A percentile compares a stretch with the other conserved stretches of the same genome.
Evolutionary conservation across 2,888 invertebrate species (phyloP).

Genomic region (Anoncus sp.): DNA sequence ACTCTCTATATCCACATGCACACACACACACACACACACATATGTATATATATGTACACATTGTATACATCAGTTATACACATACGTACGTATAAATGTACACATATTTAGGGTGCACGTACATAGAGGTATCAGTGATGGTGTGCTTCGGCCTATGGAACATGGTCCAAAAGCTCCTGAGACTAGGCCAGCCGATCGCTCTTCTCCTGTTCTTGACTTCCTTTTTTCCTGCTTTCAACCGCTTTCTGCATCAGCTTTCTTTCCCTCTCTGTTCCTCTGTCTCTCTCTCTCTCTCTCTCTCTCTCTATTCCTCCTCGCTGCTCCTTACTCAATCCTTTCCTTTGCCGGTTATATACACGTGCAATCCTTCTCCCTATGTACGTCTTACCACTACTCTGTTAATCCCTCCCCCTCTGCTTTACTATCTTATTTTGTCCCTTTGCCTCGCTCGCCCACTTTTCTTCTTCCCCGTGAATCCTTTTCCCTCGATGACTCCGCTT

Average conservation of each 20-base stretch:
- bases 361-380: conserved; percentile 19
- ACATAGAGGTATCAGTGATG: conserved; percentile 36
- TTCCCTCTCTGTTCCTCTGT: conserved; percentile 14
- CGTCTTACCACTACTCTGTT: conserved; percentile 14
- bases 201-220: conserved; percentile 37
- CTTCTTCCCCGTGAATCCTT: neutral
- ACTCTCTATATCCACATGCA: conserved; percentile 67
- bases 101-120: conserved; percentile 16
- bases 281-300: conserved; percentile 22
- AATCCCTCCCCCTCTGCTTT: neutral
- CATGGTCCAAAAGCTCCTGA: conserved; percentile 17
- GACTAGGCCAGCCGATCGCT: conserved; percentile 48
- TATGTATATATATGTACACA: no score
- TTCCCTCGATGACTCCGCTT: neutral
- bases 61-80: no score
- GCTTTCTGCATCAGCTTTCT: conserved; percentile 41
- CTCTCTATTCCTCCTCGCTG: conserved; percentile 46
- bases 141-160: conserved; percentile 50
- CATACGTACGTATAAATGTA: neutral
- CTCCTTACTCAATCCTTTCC: conserved; percentile 45
- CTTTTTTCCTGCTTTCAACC: conserved; percentile 41
- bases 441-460: neutral
- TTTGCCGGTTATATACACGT: conserved; percentile 4
- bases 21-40: conserved; percentile 10
- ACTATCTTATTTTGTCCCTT: conserved; percentile 31